These are phyloP conservation scores for Chloropsis hardwickii DNA, from an alignment of 2,113 vertebrate genomes.

Conservation along the genomic window DNA sequence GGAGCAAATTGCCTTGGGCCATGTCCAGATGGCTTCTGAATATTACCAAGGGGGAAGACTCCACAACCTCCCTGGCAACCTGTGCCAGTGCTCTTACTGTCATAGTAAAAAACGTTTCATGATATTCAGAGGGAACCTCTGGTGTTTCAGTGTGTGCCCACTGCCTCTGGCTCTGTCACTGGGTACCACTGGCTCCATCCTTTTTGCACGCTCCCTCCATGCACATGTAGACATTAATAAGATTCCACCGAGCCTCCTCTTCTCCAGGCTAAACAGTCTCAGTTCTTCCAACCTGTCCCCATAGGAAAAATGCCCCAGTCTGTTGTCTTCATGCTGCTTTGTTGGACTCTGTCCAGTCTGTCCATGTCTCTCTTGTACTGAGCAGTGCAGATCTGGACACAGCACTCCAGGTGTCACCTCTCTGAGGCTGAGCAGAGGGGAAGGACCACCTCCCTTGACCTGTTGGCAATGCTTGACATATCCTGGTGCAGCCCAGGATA, in stretches of 20 bases:
- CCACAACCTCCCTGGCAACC: background rate
- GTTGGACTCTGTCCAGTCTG: background rate
- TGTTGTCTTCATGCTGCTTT: background rate
- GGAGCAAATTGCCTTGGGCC: background rate
- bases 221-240: background rate
- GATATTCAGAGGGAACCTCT: background rate
- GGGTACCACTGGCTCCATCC: background rate
- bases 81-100: background rate
- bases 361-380: background rate
- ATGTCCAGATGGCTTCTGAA: background rate
- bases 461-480: background rate
- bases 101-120: background rate
- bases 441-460: fast-evolving
- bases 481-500: background rate
- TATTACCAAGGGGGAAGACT: background rate
- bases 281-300: background rate
- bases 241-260: background rate
- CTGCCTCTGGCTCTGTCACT: background rate
- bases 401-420: background rate
- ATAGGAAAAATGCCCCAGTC: background rate
- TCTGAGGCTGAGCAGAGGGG: background rate
- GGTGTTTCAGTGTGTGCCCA: background rate
- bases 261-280: background rate
- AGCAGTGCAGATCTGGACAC: background rate
- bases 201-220: background rate